Evolutionary conservation across 2,113 vertebrate genomes (phyloP).

Genomic region (Paracanthobrama guichenoti): DNA sequence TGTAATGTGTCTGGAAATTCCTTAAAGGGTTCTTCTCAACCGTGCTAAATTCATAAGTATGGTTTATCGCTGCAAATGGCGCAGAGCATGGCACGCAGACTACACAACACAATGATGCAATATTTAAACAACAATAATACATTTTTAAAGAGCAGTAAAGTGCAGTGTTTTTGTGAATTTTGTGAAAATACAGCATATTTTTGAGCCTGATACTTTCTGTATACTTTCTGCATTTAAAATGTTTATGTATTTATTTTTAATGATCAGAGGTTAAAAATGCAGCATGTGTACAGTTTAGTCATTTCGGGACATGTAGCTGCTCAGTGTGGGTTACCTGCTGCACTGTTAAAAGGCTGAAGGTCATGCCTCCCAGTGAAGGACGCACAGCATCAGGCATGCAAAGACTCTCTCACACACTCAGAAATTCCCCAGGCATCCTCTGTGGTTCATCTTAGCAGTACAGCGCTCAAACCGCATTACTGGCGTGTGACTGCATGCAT

Average conservation of each 20-base stretch:
- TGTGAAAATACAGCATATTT: neutral
- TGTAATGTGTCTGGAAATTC: conserved; percentile 15
- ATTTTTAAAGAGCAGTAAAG: neutral
- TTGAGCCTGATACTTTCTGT: neutral
- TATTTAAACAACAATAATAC: conserved; percentile 2
- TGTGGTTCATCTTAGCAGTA: conserved; percentile 44
- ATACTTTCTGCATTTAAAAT: neutral
- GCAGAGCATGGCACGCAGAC: neutral
- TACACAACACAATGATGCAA: neutral
- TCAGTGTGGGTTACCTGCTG: conserved; percentile 4
- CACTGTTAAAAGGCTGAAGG: conserved; percentile 41
- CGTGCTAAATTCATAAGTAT: neutral
- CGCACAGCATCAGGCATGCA: conserved; percentile 13
- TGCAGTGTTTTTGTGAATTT: neutral
- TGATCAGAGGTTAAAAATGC: neutral
- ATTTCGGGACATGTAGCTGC: neutral
- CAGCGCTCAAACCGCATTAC: conserved; percentile 44
- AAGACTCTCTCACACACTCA: conserved; percentile 25
- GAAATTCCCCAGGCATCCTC: conserved; percentile 34
- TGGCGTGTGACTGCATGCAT: conserved; percentile 25
- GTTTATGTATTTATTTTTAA: conserved; percentile 1
- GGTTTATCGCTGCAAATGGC: neutral
- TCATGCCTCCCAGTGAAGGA: conserved; percentile 45
- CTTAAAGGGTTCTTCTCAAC: conserved; percentile 24
- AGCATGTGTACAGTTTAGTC: neutral